phyloP scores from a whole-genome alignment of 92 coral and sea anemone genomes.

The Bergia sp. region DNA sequence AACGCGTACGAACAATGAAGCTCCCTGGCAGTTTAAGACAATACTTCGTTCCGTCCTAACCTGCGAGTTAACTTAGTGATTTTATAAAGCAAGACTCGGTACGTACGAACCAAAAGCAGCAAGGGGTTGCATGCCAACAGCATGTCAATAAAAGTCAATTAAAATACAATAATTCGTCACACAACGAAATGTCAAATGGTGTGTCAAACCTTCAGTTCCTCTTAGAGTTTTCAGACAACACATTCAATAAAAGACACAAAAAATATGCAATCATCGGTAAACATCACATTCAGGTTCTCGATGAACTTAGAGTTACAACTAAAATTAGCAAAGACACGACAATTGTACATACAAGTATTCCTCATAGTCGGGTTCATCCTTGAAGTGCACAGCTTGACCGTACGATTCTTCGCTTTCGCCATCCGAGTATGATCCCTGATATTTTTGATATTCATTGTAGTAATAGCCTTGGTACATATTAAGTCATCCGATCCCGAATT shows the following conservation, averaged over 20 bases:
- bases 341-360: conserved; percentile 42
- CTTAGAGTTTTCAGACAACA: not conserved
- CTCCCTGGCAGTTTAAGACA: not conserved
- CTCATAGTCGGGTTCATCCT: conserved; percentile 51
- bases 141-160: too few relatives aligned
- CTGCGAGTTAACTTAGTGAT: too few relatives aligned
- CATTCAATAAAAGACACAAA: not conserved
- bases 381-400: conserved; percentile 64
- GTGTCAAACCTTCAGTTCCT: not conserved
- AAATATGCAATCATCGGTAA: not conserved
- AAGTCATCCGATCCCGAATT: conserved; percentile 67
- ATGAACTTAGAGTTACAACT: not conserved
- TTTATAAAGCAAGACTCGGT: too few relatives aligned
- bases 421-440: conserved; percentile 71
- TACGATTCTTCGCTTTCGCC: conserved; percentile 68
- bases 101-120: too few relatives aligned
- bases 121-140: too few relatives aligned
- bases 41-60: too few relatives aligned
- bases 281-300: not conserved
- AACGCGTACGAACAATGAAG: too few relatives aligned
- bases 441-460: conserved; percentile 70
- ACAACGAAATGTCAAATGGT: not conserved
- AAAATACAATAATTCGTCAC: too few relatives aligned
- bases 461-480: conserved; percentile 84
- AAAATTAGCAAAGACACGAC: not conserved